Conservation (phyloP, 2,113 vertebrate genomes). For the Cochlearius cochlearius region DNA sequence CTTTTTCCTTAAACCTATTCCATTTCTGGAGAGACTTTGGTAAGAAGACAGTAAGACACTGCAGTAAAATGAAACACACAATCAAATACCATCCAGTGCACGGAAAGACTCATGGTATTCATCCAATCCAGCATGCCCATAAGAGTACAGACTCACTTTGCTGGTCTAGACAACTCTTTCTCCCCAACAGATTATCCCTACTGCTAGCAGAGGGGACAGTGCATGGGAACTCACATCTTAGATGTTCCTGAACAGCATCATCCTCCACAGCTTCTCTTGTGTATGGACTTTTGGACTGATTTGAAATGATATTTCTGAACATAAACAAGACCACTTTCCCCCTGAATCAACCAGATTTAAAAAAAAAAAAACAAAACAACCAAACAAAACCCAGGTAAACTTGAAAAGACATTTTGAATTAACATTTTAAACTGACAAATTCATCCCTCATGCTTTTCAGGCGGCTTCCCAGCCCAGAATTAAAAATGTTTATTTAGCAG, state of each 20-base stretch:
- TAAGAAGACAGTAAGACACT: neutral
- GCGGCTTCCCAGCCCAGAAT: neutral
- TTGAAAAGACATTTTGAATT: neutral
- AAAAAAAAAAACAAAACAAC: too few relatives aligned
- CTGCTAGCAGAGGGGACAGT: neutral
- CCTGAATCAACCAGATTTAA: neutral
- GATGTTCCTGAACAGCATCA: neutral
- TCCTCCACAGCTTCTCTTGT: neutral
- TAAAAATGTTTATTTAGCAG: neutral
- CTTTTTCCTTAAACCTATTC: neutral
- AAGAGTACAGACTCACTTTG: neutral
- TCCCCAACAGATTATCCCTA: neutral
- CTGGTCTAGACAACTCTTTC: neutral
- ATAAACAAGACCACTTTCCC: neutral
- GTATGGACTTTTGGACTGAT: neutral
- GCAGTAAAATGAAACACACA: neutral
- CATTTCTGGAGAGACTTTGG: neutral
- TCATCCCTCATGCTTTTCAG: neutral
- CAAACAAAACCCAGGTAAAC: neutral
- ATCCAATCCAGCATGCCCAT: fast-evolving
- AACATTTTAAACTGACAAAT: neutral
- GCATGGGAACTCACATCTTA: neutral
- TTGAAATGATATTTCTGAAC: neutral
- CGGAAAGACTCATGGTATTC: neutral
- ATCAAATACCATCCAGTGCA: neutral